These are phyloP conservation scores for Zaprionus camerounensis DNA, from an alignment of 1,140 invertebrate species.

Conservation along the genomic window DNA sequence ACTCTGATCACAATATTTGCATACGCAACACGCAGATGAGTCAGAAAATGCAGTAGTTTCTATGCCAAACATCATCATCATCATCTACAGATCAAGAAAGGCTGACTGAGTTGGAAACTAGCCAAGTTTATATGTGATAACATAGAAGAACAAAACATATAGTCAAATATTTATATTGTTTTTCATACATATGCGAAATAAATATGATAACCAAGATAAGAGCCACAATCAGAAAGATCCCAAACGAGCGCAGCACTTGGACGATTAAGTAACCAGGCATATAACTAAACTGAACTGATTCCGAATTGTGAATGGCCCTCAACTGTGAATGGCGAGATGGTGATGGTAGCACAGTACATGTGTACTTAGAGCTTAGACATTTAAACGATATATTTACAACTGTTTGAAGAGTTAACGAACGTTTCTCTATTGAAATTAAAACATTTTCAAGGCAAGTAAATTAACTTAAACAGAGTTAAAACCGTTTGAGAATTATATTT, in stretches of 20 bases:
- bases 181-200: conserved; percentile 35
- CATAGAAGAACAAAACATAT: conserved; percentile 26
- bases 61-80: not conserved
- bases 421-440: not conserved
- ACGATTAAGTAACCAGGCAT: conserved; percentile 23
- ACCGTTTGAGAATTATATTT: too few species aligned
- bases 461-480: not conserved
- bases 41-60: conserved; percentile 50
- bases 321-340: conserved; percentile 6
- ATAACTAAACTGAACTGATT: not conserved
- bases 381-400: not conserved
- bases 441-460: not conserved
- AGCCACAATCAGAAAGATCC: not conserved
- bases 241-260: conserved; percentile 1
- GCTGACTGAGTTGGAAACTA: conserved; percentile 14
- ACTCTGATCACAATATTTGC: conserved; percentile 41
- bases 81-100: not conserved
- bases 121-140: conserved; percentile 20
- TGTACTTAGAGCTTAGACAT: not conserved
- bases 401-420: not conserved
- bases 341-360: not conserved
- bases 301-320: conserved; percentile 9
- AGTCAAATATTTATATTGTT: conserved; percentile 42
- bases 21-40: conserved; percentile 39
- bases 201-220: conserved; percentile 27